Evolutionary conservation across 2,113 vertebrate species (phyloP), one percentile per base, ranked within the genome.

Genomic region (Herpetotheres cachinnans): DNA sequence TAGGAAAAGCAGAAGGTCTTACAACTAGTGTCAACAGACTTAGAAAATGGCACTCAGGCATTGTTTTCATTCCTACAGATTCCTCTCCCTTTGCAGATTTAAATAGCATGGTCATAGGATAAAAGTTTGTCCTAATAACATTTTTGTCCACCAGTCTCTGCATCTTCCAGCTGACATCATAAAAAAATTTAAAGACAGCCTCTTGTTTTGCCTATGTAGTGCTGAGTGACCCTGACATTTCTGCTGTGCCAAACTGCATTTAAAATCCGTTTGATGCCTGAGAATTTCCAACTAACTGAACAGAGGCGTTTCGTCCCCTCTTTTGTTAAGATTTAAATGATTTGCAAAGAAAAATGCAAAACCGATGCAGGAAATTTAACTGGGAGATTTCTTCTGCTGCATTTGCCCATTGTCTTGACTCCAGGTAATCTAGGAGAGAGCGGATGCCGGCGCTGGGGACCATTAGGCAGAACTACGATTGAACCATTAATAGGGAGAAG

Each of bases 401-500:
- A n/a, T 82, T 94, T 91, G 65, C 47, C 34, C 55, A 20, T 62
- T 72, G 77, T 58, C 61, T 61, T 0, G 17, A 50, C 26, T 3
- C 25, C 78, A 87, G 91, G 86, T 89, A 73, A 94, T 58, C 73
- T 27, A 47, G 73, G 89, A 91, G 94, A 94, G 72, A 88, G 91
- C 89, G 52, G 93, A 87, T 93, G 83, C 70, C 0, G 1, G 77
- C 1, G 1, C 91, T 87, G 54, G 77, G 85, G 56, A 93, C 89
- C 94, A 82, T 89, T 52, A 94, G 78, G 78, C 77, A 81, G 83
- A 76, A 71, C n/a, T 8, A 18, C 0, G 4, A 42, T 70, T 81
- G 86, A 87, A 58, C 81, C 93, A 80, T 72, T 95, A 97, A 92
- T 6, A 85, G 94, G 52, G 89, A 89, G 82, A 59, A 88, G 89